Percentiles rank a stretch among this genome's conserved stretches.
Evolutionary conservation across 2,797 vertebrate species (phyloP).

Genomic region (Danio jaintianensis): DNA sequence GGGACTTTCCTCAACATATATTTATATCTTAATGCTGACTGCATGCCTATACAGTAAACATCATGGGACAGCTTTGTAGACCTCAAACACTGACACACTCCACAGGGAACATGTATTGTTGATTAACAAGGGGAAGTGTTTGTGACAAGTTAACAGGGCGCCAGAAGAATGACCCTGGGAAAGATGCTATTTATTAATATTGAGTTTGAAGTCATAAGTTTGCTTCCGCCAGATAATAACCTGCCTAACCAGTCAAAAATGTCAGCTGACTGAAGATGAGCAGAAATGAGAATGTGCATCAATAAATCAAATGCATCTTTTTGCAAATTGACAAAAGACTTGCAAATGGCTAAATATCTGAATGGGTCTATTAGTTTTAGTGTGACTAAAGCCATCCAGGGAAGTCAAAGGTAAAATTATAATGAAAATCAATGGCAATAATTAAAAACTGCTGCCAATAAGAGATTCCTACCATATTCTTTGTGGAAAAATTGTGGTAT

Average conservation of each 20-base stretch:
- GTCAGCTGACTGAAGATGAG: background rate
- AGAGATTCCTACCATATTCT: too few species aligned
- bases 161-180: conserved; percentile 9
- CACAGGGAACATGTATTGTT: conserved; percentile 53
- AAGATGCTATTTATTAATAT: background rate
- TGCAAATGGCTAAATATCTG: background rate
- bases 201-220: background rate
- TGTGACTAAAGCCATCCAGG: background rate
- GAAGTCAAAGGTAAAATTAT: background rate
- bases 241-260: background rate
- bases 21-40: conserved; percentile 62
- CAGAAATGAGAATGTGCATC: background rate
- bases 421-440: background rate
- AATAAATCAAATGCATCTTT: background rate
- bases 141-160: background rate
- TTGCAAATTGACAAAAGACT: background rate
- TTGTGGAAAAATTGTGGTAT: too few species aligned
- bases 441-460: background rate
- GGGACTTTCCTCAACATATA: conserved; percentile 54
- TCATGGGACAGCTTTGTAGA: conserved; percentile 67
- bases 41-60: conserved; percentile 43
- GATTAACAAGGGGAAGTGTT: conserved; percentile 71
- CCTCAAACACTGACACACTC: conserved; percentile 61
- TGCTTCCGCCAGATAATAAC: background rate
- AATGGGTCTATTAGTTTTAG: background rate